Evolutionary conservation across 2,113 vertebrate species (phyloP).

Genomic region (Gymnarchus niloticus): DNA sequence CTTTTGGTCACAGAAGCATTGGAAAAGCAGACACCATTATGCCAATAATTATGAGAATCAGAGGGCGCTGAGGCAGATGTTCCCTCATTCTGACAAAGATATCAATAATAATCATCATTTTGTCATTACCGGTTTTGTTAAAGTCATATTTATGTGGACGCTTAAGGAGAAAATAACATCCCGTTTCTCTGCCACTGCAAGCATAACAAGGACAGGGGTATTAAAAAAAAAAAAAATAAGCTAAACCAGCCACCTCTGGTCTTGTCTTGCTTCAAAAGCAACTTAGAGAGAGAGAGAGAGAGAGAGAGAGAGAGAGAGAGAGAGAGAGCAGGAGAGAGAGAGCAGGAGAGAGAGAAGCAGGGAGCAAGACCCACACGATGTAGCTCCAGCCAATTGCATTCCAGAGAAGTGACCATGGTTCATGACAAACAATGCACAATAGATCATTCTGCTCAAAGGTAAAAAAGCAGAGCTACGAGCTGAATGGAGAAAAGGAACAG

Average conservation of each 20-base stretch:
- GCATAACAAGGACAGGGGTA: constrained; percentile 46
- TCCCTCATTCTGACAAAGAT: neutral
- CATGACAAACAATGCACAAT: constrained; percentile 68
- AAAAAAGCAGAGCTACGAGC: constrained; percentile 51
- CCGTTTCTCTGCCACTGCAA: constrained; percentile 52
- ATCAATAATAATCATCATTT: constrained; percentile 26
- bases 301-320: constrained; percentile 40
- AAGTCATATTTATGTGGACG: constrained; percentile 26
- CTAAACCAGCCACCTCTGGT: constrained; percentile 58
- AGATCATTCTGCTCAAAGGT: constrained; percentile 60
- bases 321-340: constrained; percentile 35
- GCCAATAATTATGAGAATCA: constrained; percentile 1
- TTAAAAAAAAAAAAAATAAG: constrained; percentile 36
- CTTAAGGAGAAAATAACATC: constrained; percentile 32
- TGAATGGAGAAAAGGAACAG: constrained; percentile 34
- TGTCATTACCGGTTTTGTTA: constrained; percentile 17
- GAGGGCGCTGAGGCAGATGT: neutral
- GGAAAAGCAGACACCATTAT: constrained; percentile 3
- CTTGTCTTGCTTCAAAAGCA: constrained; percentile 55
- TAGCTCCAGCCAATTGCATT: constrained; percentile 75
- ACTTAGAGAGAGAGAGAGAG: constrained; percentile 34
- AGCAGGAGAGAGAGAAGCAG: constrained; percentile 49
- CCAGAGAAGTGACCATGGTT: constrained; percentile 73
- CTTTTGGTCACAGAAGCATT: constrained; percentile 6
- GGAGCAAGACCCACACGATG: constrained; percentile 70